Percentiles rank a stretch among this genome's conserved stretches.
phyloP scores from a whole-genome alignment of 2,113 vertebrate genomes.

The Misgurnus mizolepis region DNA sequence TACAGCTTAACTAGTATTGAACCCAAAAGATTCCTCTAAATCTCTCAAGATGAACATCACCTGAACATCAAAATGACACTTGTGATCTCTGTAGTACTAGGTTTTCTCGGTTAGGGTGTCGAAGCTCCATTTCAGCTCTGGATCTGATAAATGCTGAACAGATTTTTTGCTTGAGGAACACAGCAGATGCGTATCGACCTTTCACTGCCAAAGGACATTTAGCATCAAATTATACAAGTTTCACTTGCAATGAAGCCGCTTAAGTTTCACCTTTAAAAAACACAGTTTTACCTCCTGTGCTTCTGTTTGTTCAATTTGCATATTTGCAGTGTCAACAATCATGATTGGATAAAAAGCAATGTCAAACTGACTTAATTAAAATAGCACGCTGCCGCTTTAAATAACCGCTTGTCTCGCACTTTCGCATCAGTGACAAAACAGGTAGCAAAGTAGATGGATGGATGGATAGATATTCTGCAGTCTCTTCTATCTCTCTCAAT shows the following conservation, averaged over 20 bases:
- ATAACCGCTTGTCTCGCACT: no score
- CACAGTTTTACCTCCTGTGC: no score
- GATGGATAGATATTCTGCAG: no score
- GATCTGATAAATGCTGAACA: conserved; percentile 5
- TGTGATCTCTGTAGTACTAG: not conserved
- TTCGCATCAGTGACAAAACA: no score
- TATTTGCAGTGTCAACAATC: no score
- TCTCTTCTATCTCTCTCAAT: not conserved
- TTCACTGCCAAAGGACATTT: not conserved
- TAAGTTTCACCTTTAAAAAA: not conserved
- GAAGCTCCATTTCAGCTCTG: conserved; percentile 8
- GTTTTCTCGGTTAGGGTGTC: not conserved
- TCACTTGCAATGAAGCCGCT: not conserved
- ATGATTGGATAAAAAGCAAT: no score
- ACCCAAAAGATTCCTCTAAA: not conserved
- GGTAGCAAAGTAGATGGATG: no score
- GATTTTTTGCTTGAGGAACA: conserved; percentile 12
- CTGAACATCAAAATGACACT: conserved; percentile 8
- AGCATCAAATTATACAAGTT: conserved; percentile 1
- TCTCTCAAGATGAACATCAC: not conserved
- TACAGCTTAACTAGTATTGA: not conserved
- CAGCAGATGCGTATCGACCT: not conserved
- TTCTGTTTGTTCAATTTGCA: no score
- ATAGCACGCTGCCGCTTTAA: no score
- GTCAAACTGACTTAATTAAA: no score